phyloP scores from a whole-genome alignment of 2,888 invertebrate species.

The Drosophila mimica region DNA sequence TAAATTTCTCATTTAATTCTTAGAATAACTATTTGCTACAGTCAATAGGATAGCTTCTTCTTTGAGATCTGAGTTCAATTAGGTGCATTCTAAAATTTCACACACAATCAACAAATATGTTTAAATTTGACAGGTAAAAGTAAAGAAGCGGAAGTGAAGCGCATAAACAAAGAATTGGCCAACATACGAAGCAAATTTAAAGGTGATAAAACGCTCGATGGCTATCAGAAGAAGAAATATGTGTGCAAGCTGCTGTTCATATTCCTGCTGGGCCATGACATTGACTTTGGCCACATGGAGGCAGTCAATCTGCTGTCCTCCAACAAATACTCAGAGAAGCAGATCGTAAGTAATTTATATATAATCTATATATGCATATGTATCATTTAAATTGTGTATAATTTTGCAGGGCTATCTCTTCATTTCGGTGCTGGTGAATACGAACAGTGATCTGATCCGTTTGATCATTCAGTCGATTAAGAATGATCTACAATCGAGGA shows the following conservation, averaged over 20 bases:
- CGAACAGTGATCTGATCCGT: conserved; percentile 99
- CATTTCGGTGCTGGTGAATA: conserved; percentile 99
- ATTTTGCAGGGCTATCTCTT: conserved; percentile 96
- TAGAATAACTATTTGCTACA: background rate
- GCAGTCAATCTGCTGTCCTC: conserved; percentile 99
- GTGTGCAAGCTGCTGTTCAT: conserved; percentile 99
- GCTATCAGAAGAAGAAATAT: conserved; percentile 99
- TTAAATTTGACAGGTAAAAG: conserved; percentile 91
- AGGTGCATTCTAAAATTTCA: background rate
- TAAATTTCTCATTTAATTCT: background rate
- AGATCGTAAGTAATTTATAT: conserved; percentile 91
- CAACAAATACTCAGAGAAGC: conserved; percentile 99
- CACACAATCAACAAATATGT: background rate
- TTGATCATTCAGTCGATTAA: conserved; percentile 99
- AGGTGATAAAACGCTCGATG: conserved; percentile 99
- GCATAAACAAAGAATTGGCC: conserved; percentile 99
- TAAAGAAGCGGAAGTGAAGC: conserved; percentile 99
- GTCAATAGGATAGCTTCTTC: background rate
- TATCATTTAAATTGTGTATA: background rate
- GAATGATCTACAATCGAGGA: conserved; percentile 97
- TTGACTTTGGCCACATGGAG: conserved; percentile 99
- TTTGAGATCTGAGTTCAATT: background rate
- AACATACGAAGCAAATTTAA: conserved; percentile 99
- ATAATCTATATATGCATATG: conserved; percentile 2
- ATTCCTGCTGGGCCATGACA: conserved; percentile 99